Evolutionary conservation across 2,888 invertebrate species (phyloP).

Genomic region (Hyppa rectilinea): DNA sequence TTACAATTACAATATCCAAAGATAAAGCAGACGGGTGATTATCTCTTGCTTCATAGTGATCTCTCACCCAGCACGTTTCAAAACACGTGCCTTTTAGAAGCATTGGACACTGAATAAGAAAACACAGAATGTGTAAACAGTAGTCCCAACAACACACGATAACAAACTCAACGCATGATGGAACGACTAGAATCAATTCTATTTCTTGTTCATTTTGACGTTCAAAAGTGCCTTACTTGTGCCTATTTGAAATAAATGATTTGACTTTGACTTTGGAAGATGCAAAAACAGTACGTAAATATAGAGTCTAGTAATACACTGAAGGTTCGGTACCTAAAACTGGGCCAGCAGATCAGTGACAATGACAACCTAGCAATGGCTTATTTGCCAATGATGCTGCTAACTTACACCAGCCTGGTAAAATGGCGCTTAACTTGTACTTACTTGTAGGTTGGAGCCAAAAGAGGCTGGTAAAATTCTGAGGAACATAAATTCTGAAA

Average conservation of each 20-base stretch:
- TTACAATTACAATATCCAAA: conserved; percentile 20
- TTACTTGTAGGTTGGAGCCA: not conserved
- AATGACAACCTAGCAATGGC: not conserved
- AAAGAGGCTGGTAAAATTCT: not conserved
- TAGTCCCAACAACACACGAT: not conserved
- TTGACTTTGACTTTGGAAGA: no score
- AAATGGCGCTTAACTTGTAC: not conserved
- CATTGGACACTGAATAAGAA: not conserved
- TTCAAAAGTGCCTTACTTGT: no score
- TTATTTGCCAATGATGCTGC: not conserved
- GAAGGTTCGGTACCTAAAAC: not conserved
- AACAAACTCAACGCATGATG: not conserved
- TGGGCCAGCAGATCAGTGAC: not conserved
- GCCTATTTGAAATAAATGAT: no score
- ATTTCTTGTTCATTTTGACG: no score
- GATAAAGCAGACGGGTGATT: conserved; percentile 23
- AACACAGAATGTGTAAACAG: conserved; percentile 1
- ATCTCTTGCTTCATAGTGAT: conserved; percentile 24
- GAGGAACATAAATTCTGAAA: not conserved
- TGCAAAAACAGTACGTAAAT: not conserved
- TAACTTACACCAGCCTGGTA: not conserved
- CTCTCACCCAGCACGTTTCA: conserved; percentile 21
- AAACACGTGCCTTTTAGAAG: conserved; percentile 31
- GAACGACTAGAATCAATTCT: no score
- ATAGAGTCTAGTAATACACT: not conserved